Conservation (phyloP, 2,888 invertebrate species). For the Lypha dubia region DNA sequence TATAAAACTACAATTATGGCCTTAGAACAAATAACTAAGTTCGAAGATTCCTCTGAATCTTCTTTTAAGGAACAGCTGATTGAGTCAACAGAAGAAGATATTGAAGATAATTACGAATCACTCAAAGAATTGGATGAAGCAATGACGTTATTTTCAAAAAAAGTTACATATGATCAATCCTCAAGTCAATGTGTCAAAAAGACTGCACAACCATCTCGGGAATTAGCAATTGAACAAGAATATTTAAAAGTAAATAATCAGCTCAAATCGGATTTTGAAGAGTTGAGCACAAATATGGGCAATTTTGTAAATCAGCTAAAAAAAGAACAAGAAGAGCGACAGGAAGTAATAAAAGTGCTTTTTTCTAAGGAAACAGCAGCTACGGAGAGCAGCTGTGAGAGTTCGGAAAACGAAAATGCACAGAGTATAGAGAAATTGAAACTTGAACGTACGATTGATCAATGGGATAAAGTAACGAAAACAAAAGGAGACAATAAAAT, state of each 20-base stretch:
- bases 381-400: conserved; percentile 39
- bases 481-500: not conserved
- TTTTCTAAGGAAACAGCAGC: not conserved
- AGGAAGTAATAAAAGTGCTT: not conserved
- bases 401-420: conserved; percentile 20
- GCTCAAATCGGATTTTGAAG: conserved; percentile 74
- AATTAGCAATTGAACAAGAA: conserved; percentile 74
- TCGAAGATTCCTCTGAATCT: not conserved
- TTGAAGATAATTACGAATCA: conserved; percentile 61
- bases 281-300: conserved; percentile 74
- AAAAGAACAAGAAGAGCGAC: conserved; percentile 49
- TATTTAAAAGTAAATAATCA: conserved; percentile 74
- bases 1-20: conserved; percentile 60
- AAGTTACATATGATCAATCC: not conserved
- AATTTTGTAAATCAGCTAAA: conserved; percentile 74
- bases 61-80: conserved; percentile 10
- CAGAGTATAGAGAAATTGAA: not conserved
- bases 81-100: not conserved
- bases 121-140: conserved; percentile 52
- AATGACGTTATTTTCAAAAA: conserved; percentile 28
- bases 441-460: conserved; percentile 4
- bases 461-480: conserved; percentile 40
- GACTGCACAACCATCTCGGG: not conserved
- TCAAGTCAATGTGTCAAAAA: not conserved
- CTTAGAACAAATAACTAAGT: conserved; percentile 18